A percentile compares a stretch with the other conserved stretches of the same genome.
These are phyloP conservation scores for Adelphocoris suturalis DNA, from an alignment of 2,888 invertebrate genomes.

Conservation along the genomic window DNA sequence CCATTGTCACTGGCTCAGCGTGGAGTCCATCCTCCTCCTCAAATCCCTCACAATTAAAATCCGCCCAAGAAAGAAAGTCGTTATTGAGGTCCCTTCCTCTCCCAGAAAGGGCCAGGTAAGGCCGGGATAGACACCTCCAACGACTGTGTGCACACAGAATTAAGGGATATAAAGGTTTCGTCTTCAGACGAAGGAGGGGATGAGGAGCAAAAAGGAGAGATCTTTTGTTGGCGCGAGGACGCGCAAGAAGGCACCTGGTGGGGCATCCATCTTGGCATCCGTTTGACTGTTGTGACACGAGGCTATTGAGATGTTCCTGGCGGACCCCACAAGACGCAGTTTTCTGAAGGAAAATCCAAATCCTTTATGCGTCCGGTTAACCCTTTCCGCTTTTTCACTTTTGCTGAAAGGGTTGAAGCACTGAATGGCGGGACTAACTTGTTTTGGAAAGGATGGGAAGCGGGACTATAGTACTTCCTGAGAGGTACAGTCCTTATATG, in stretches of 20 bases:
- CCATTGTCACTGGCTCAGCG: conserved; percentile 3
- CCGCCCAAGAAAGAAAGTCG: conserved; percentile 12
- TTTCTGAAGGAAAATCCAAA: not conserved
- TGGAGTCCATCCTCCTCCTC: not conserved
- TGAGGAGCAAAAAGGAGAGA: not conserved
- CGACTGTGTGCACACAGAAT: conserved; percentile 61
- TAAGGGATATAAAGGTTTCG: conserved; percentile 56
- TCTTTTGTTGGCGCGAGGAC: not conserved
- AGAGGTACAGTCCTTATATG: not conserved
- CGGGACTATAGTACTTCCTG: not conserved
- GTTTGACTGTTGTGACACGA: conserved; percentile 30
- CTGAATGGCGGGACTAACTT: not conserved
- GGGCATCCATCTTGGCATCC: conserved; percentile 27
- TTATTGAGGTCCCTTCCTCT: not conserved
- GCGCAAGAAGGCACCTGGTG: not conserved
- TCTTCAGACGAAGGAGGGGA: not conserved
- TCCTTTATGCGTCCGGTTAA: not conserved
- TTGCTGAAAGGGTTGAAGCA: not conserved
- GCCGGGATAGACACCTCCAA: conserved; percentile 30
- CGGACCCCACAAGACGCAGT: not conserved
- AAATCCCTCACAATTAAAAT: conserved; percentile 22
- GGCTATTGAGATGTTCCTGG: conserved; percentile 31
- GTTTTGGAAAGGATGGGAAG: not conserved
- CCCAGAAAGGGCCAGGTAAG: not conserved
- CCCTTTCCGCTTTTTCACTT: not conserved